These are phyloP conservation scores for Equus quagga DNA, from an alignment of 2,113 vertebrate genomes.

Conservation along the genomic window DNA sequence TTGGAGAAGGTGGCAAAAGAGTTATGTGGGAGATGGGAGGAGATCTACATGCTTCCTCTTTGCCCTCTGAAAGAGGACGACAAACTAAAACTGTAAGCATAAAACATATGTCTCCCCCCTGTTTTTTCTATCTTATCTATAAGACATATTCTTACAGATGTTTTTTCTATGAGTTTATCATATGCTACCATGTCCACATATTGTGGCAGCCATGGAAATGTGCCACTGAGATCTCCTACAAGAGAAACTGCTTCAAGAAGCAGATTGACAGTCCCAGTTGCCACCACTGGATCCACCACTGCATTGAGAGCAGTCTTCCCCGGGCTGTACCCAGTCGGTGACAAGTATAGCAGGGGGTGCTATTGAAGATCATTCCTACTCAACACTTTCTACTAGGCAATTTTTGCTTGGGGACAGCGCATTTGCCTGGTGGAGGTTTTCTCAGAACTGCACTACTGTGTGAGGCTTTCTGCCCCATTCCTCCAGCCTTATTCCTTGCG, in stretches of 20 bases:
- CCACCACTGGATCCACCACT: background rate
- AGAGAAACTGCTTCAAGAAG: background rate
- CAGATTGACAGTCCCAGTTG: background rate
- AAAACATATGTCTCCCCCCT: background rate
- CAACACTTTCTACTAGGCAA: background rate
- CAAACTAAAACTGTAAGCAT: background rate
- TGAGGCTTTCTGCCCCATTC: background rate
- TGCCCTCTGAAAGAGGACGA: background rate
- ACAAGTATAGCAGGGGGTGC: background rate
- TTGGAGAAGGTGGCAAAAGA: background rate
- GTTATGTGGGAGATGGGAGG: fast-evolving
- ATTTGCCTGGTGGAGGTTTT: background rate
- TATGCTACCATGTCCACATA: background rate
- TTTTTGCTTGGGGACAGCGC: background rate
- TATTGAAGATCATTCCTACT: background rate
- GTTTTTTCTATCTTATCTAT: background rate
- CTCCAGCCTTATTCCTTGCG: background rate
- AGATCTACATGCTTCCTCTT: background rate
- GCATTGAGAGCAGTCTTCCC: background rate
- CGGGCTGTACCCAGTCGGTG: background rate
- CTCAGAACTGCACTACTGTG: background rate
- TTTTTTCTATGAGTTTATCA: background rate
- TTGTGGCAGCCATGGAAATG: background rate
- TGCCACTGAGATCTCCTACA: background rate
- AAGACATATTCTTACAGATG: background rate